Conservation (phyloP, 2,113 vertebrate genomes). For the Progne subis region DNA sequence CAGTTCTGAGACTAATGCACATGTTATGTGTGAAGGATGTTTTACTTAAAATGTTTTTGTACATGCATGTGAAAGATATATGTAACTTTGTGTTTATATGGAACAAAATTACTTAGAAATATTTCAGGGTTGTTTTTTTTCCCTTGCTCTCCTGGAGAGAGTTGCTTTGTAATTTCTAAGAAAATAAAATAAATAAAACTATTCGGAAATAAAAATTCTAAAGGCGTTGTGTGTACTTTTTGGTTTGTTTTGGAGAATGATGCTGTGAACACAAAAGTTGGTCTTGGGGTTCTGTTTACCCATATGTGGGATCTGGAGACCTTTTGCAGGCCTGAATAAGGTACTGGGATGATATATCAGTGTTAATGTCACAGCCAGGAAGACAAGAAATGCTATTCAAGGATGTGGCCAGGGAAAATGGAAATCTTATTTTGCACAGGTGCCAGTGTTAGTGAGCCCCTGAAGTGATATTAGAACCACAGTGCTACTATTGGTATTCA, state of each 20-base stretch:
- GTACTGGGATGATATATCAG: background rate
- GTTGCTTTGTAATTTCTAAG: constrained; percentile 24
- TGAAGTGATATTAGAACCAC: background rate
- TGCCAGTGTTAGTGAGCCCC: background rate
- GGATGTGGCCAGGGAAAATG: background rate
- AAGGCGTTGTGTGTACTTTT: background rate
- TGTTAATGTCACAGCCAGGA: background rate
- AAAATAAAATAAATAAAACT: background rate
- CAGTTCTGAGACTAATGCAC: background rate
- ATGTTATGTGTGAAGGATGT: background rate
- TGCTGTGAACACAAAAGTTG: background rate
- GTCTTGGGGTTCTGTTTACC: background rate
- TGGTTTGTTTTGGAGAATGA: background rate
- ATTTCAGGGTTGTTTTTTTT: background rate
- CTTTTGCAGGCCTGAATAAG: background rate
- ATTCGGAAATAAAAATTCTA: background rate
- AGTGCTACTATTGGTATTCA: background rate
- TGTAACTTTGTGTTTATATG: background rate
- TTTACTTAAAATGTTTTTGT: constrained; percentile 9
- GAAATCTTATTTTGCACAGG: background rate
- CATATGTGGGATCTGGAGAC: background rate
- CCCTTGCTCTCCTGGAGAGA: constrained; percentile 19
- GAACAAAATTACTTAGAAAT: background rate
- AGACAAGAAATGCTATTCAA: background rate
- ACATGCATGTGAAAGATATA: background rate